phyloP scores from a whole-genome alignment of 2,113 vertebrate species.

The Xyrauchen texanus region DNA sequence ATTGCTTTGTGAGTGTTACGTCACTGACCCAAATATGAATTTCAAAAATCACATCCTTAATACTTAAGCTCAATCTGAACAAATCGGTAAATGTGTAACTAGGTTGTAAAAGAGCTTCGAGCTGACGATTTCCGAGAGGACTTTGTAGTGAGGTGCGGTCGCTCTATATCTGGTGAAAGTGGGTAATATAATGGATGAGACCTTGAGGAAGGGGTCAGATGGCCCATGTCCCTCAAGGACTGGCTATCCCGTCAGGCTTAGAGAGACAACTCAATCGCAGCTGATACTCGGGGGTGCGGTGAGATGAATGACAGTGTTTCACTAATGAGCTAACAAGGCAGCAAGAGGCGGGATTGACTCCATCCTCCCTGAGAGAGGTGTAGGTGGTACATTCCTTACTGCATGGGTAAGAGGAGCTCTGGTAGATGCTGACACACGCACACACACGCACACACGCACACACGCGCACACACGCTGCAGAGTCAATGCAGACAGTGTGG shows the following conservation, averaged over 20 bases:
- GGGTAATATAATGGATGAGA: background rate
- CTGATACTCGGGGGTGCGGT: background rate
- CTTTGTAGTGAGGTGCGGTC: constrained; percentile 50
- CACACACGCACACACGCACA: constrained; percentile 41
- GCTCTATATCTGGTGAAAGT: background rate
- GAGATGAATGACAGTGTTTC: background rate
- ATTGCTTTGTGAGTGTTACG: too few relatives aligned
- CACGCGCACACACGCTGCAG: constrained; percentile 19
- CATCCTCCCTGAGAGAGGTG: constrained; percentile 15
- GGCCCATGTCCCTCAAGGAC: background rate
- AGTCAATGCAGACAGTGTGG: too few relatives aligned
- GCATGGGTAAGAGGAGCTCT: constrained; percentile 24
- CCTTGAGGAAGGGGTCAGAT: background rate
- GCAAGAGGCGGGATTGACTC: background rate
- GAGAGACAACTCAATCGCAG: background rate
- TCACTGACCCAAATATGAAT: too few relatives aligned
- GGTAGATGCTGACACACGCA: constrained; percentile 11
- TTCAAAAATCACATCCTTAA: too few relatives aligned
- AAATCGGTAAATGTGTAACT: constrained; percentile 51
- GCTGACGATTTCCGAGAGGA: constrained; percentile 30
- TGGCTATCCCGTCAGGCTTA: constrained; percentile 22
- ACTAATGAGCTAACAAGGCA: background rate
- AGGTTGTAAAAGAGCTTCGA: background rate
- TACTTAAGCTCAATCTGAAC: background rate
- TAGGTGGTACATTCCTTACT: constrained; percentile 19